Evolutionary conservation across 2,888 invertebrate genomes (phyloP), one percentile per base, ranked within the genome.

Genomic region (Pedicia rivosa): DNA sequence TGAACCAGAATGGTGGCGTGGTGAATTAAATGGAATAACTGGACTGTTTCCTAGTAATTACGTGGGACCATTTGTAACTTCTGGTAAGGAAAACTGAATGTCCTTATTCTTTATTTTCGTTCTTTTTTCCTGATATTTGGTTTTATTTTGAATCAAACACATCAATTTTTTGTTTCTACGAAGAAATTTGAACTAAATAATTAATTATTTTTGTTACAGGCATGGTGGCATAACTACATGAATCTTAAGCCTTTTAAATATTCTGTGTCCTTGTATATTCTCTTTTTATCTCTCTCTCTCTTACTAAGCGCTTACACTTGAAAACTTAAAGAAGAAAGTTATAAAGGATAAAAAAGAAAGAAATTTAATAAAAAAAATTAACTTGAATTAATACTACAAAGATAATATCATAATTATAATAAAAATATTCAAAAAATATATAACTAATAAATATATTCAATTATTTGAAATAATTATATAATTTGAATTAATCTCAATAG

Each of bases 1-100:
- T 49, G 94, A 94, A 53, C 81, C 84, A n/a, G 83, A 90, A 36
- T 95, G 95, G 95, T 95, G 94, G 94, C 80, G 83, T 57, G 95
- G 95, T 37, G 90, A 92, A 65, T 67, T 87, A 27, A 83, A 87
- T 46, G 90, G 90, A 2, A 71, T 78, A 47, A 78, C 81, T 0
- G 95, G 95, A 6, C 68, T 95, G 36, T 95, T 95, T 59, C 95
- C 95, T 12, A 87, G 91, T 62, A 95, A 94, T 66, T 95, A 95
- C 59, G 94, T 95, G 40, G 70, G 78, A 46, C 74, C 78, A 39
- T 67, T 78, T 49, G 62, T 62, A 37, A 56, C 62, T 46, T 61
- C 62, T 48, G 62, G 62, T 62, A 61, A 61, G 58, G 52, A 51
- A 40, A 54, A 53, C 51, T 47, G 53, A 52, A 48, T 47, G 51